Conservation (phyloP, 2,113 vertebrate species). For the Psittacula cyanocephala region DNA sequence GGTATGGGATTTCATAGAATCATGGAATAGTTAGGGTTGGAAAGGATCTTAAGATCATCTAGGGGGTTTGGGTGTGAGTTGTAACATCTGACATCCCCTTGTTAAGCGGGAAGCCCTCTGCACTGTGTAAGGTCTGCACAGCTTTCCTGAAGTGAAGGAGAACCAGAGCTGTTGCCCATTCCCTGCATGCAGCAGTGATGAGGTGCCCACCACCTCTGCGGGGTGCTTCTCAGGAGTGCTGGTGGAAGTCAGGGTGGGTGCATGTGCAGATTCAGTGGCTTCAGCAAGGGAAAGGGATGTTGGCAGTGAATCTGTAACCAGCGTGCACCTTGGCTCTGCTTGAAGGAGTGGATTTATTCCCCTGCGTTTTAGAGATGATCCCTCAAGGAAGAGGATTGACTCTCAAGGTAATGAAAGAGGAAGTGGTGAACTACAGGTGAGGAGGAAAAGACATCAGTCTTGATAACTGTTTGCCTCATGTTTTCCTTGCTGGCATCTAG, state of each 20-base stretch:
- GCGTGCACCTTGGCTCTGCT: background rate
- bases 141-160: background rate
- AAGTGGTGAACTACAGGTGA: background rate
- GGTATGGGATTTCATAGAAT: too few species aligned
- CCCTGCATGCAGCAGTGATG: background rate
- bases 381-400: background rate
- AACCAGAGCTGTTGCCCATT: rapidly evolving
- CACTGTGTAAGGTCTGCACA: background rate
- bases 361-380: background rate
- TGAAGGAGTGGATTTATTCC: background rate
- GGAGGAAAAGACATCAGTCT: background rate
- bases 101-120: background rate
- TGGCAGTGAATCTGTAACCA: background rate
- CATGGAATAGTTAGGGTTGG: too few species aligned
- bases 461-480: background rate
- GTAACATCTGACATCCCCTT: background rate
- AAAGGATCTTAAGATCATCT: too few species aligned
- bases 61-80: background rate
- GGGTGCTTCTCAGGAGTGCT: background rate
- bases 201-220: rapidly evolving
- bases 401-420: background rate
- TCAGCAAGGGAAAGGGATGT: rapidly evolving
- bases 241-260: background rate
- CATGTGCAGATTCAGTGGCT: rapidly evolving
- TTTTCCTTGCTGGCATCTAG: background rate